phyloP scores from a whole-genome alignment of 2,113 vertebrate genomes.

The Lophura nycthemera region DNA sequence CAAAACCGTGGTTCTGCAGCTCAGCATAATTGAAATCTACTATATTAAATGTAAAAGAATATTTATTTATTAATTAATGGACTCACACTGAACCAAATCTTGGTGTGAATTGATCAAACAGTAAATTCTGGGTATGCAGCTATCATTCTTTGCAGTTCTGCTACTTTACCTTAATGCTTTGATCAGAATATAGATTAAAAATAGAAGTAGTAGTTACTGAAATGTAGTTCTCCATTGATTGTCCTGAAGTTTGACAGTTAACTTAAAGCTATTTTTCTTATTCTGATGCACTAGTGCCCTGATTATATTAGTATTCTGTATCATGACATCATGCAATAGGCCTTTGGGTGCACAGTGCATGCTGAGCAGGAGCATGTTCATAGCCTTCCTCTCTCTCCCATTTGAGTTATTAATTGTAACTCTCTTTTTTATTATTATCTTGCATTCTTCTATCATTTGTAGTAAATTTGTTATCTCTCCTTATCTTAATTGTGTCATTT shows the following conservation, averaged over 20 bases:
- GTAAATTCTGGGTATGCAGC: constrained; percentile 22
- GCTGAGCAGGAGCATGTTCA: too few relatives aligned
- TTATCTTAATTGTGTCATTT: too few relatives aligned
- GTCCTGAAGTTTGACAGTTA: neutral
- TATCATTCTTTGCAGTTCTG: neutral
- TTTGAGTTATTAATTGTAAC: too few relatives aligned
- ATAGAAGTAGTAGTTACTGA: constrained; percentile 28
- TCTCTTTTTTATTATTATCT: too few relatives aligned
- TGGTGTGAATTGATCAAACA: constrained; percentile 29
- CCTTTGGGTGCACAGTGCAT: too few relatives aligned
- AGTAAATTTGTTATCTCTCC: too few relatives aligned
- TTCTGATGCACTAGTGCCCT: neutral
- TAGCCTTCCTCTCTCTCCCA: too few relatives aligned
- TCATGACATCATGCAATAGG: too few relatives aligned
- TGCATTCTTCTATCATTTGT: too few relatives aligned
- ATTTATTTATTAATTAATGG: constrained; percentile 38
- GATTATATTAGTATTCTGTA: too few relatives aligned
- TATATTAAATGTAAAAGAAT: constrained; percentile 40
- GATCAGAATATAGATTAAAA: constrained; percentile 21
- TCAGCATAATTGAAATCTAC: neutral
- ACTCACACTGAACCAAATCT: constrained; percentile 18
- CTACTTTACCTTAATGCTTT: neutral
- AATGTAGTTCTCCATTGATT: neutral
- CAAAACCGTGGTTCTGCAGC: neutral
- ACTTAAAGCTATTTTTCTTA: constrained; percentile 5